Conservation (phyloP, 64 coral and sea anemone genomes). For the Actinia tenebrosa region DNA sequence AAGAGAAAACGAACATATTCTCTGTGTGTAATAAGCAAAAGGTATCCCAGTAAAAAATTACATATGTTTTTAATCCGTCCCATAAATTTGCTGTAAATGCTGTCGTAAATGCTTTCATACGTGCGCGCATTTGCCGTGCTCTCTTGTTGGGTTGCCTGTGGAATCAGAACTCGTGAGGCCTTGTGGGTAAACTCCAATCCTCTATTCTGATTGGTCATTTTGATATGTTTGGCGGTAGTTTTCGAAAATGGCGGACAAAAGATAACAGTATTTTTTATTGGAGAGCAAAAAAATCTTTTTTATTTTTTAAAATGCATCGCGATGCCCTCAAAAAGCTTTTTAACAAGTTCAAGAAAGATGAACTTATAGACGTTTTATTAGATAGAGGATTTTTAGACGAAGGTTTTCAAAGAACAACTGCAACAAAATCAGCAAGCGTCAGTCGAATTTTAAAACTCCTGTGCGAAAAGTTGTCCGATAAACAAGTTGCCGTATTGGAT, state of each 20-base stretch:
- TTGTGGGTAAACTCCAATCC: not conserved
- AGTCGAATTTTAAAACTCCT: constrained; percentile 53
- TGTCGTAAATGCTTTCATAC: too few relatives aligned
- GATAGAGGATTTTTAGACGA: constrained; percentile 55
- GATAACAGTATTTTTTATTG: not conserved
- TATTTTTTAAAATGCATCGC: constrained; percentile 46
- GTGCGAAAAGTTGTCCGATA: constrained; percentile 11
- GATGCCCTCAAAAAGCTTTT: constrained; percentile 56
- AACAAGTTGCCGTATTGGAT: constrained; percentile 28
- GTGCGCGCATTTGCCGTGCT: too few relatives aligned
- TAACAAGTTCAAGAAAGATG: constrained; percentile 82
- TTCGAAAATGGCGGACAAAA: constrained; percentile 42
- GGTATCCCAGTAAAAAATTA: too few relatives aligned
- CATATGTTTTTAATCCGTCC: too few relatives aligned
- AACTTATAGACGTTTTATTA: constrained; percentile 57
- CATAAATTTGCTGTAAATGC: too few relatives aligned
- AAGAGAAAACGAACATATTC: too few relatives aligned
- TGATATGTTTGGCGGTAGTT: not conserved
- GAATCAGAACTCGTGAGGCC: not conserved
- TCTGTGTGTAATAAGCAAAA: too few relatives aligned
- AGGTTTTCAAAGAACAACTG: constrained; percentile 22
- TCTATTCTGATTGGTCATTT: not conserved
- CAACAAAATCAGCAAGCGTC: constrained; percentile 50
- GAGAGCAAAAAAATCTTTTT: not conserved
- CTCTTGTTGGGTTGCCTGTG: too few relatives aligned